Conservation (phyloP, 2,888 invertebrate genomes). For the Ornithoptera alexandrae region DNA sequence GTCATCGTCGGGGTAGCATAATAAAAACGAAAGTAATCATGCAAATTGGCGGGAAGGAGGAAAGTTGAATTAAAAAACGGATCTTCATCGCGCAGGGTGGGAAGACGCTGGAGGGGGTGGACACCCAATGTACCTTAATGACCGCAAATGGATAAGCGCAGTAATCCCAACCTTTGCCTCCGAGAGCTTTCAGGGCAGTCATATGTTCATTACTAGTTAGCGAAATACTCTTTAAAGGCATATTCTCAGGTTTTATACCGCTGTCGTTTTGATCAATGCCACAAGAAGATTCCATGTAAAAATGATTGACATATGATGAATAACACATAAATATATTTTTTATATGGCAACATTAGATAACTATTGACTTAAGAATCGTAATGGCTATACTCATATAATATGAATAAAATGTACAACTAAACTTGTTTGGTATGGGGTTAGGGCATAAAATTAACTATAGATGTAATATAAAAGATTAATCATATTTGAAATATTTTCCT, state of each 20-base stretch:
- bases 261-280: no score
- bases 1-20: conserved; percentile 54
- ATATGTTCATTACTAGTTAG: conserved; percentile 20
- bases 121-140: conserved; percentile 77
- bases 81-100: conserved; percentile 45
- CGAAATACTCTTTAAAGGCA: background rate
- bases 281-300: no score
- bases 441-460: no score
- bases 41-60: conserved; percentile 75
- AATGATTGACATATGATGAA: no score
- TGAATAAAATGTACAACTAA: no score
- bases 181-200: conserved; percentile 25
- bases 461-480: no score
- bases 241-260: background rate
- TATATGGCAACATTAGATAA: no score
- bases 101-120: conserved; percentile 37
- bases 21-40: conserved; percentile 81
- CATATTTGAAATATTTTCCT: no score
- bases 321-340: no score
- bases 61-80: conserved; percentile 80
- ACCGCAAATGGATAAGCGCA: conserved; percentile 74
- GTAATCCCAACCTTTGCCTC: conserved; percentile 70
- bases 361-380: no score
- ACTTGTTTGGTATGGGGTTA: no score
- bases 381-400: no score